A percentile compares a stretch with the other conserved stretches of the same genome.
phyloP scores from a whole-genome alignment of 2,113 vertebrate genomes.

The Oryzias woworae region DNA sequence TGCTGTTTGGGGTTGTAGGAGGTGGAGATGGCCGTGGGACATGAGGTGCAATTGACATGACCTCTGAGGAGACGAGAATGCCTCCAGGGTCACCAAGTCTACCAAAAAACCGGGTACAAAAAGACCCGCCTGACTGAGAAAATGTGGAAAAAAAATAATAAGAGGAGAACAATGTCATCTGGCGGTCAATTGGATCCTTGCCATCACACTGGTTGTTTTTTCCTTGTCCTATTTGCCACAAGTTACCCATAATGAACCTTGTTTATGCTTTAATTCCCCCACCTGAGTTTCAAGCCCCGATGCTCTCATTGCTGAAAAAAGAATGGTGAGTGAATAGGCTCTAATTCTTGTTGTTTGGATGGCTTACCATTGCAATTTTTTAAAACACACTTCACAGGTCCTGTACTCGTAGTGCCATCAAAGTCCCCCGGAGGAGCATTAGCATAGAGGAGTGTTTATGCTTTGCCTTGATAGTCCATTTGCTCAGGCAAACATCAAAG shows the following conservation, averaged over 20 bases:
- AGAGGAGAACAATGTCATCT: slow-evolving; percentile 72
- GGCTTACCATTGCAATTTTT: slow-evolving; percentile 69
- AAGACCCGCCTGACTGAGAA: slow-evolving; percentile 67
- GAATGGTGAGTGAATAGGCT: slow-evolving; percentile 42
- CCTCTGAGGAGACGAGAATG: slow-evolving; percentile 67
- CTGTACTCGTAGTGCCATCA: slow-evolving; percentile 61
- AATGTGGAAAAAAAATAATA: slow-evolving; percentile 64
- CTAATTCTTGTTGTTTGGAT: slow-evolving; percentile 64
- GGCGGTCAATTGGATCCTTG: slow-evolving; percentile 58
- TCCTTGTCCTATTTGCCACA: slow-evolving; percentile 37
- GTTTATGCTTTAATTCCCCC: slow-evolving; percentile 38
- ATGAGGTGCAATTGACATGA: slow-evolving; percentile 67
- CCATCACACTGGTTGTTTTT: slow-evolving; percentile 31
- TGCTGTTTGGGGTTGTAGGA: slow-evolving; percentile 71
- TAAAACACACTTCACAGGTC: slow-evolving; percentile 66
- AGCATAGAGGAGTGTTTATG: slow-evolving; percentile 71
- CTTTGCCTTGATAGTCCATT: slow-evolving; percentile 73
- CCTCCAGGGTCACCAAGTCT: slow-evolving; percentile 67
- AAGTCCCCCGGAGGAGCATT: slow-evolving; percentile 65
- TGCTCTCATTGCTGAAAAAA: slow-evolving; percentile 29
- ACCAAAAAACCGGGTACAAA: slow-evolving; percentile 70
- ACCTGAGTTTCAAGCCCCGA: slow-evolving; percentile 36
- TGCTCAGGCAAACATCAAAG: slow-evolving; percentile 72
- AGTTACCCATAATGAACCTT: slow-evolving; percentile 44
- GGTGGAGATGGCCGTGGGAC: slow-evolving; percentile 68